These are phyloP conservation scores for Sycophila sp. DNA, from an alignment of 1,140 invertebrate species.

Conservation along the genomic window DNA sequence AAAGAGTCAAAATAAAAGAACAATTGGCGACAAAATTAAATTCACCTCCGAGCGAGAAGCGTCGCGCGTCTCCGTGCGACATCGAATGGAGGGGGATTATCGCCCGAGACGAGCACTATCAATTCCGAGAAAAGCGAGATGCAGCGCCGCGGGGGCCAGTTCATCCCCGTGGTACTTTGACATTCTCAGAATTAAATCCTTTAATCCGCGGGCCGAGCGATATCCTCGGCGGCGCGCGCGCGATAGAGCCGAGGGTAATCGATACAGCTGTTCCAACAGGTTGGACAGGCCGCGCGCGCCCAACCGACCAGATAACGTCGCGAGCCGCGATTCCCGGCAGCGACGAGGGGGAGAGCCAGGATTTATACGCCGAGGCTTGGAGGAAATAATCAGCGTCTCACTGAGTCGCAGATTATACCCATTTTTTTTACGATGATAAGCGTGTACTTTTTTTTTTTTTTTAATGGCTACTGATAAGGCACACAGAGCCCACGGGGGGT, in stretches of 20 bases:
- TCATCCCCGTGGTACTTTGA: not conserved
- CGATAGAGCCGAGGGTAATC: constrained; percentile 25
- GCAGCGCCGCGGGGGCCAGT: not conserved
- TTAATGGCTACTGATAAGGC: too few species aligned
- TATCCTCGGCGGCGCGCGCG: not conserved
- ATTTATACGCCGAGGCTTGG: not conserved
- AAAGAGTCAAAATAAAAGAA: too few species aligned
- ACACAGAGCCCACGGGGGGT: too few species aligned
- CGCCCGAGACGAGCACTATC: not conserved
- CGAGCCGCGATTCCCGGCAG: not conserved
- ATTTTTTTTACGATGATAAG: not conserved
- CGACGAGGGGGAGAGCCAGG: not conserved
- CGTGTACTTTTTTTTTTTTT: not conserved
- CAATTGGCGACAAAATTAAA: too few species aligned
- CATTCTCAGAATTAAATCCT: constrained; percentile 12
- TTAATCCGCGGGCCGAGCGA: constrained; percentile 17
- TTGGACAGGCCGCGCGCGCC: not conserved
- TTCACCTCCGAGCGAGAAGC: too few species aligned
- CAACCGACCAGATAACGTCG: not conserved
- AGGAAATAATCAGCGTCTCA: not conserved
- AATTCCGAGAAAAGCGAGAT: too few species aligned
- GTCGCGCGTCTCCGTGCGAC: too few species aligned
- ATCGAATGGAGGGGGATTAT: not conserved
- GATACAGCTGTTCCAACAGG: constrained; percentile 35
- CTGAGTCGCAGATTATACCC: not conserved